Conservation (phyloP, 2,797 vertebrate genomes). For the Pelobates cultripes region DNA sequence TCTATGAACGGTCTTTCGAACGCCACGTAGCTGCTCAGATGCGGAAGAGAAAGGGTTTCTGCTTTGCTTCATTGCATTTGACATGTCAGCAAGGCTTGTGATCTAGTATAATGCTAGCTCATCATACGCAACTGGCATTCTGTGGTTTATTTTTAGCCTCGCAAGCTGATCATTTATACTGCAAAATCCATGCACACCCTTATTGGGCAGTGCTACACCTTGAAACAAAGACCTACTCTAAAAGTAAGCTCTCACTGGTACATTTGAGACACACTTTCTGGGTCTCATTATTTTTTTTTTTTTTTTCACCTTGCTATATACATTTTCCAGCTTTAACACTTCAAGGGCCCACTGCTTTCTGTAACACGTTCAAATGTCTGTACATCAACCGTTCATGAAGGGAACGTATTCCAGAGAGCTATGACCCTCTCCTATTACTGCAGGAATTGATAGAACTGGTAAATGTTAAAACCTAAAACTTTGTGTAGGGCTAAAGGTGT, state of each 20-base stretch:
- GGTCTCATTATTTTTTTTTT: background rate
- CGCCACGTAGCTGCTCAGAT: no score
- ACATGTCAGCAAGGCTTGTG: constrained; percentile 44
- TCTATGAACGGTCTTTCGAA: no score
- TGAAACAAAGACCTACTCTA: background rate
- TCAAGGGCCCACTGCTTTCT: no score
- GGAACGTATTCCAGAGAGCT: no score
- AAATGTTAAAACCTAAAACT: no score
- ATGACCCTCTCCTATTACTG: no score
- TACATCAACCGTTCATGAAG: no score
- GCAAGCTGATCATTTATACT: constrained; percentile 40
- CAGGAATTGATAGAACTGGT: no score
- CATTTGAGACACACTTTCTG: background rate
- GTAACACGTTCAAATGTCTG: no score
- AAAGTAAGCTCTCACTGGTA: background rate
- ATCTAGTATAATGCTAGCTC: constrained; percentile 50
- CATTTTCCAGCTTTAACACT: background rate
- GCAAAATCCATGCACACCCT: constrained; percentile 34
- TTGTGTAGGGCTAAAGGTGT: no score
- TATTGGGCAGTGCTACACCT: constrained; percentile 41
- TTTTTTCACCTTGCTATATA: background rate
- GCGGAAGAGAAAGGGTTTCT: constrained; percentile 18
- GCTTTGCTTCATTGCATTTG: constrained; percentile 34
- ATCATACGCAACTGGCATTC: constrained; percentile 36
- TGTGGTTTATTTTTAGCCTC: constrained; percentile 44